Evolutionary conservation across 2,797 vertebrate genomes (phyloP).

Genomic region (Pseudochromis fuscus): DNA sequence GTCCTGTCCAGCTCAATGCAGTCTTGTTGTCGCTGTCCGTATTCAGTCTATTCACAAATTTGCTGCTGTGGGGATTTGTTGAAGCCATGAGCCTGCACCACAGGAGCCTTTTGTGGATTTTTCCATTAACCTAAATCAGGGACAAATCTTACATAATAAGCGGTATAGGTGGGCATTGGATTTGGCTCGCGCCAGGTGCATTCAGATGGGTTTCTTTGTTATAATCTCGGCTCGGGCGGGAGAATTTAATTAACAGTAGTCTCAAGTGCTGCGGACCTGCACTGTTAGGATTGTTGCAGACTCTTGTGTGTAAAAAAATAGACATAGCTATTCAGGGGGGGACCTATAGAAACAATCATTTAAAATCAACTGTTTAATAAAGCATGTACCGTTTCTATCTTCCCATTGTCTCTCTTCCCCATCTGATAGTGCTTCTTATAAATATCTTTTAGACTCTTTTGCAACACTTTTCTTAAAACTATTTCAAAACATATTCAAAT

Average conservation of each 20-base stretch:
- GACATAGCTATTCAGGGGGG: constrained; percentile 82
- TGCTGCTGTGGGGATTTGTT: constrained; percentile 30
- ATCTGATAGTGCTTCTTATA: constrained; percentile 79
- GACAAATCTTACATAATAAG: constrained; percentile 35
- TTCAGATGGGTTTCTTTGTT: constrained; percentile 49
- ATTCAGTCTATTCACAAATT: constrained; percentile 13
- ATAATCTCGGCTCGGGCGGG: constrained; percentile 56
- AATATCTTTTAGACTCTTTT: constrained; percentile 83
- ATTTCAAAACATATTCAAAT: constrained; percentile 84
- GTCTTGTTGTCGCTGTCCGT: constrained; percentile 16
- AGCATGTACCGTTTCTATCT: constrained; percentile 74
- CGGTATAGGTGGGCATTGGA: constrained; percentile 28
- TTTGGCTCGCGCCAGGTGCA: constrained; percentile 41
- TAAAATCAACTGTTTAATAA: constrained; percentile 77
- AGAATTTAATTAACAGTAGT: constrained; percentile 70
- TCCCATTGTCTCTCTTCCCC: constrained; percentile 23
- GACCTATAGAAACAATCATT: constrained; percentile 77
- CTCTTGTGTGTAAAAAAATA: constrained; percentile 86
- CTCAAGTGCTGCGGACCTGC: constrained; percentile 61
- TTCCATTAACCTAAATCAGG: constrained; percentile 32
- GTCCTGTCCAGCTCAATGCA: constrained; percentile 68
- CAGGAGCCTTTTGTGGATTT: constrained; percentile 29
- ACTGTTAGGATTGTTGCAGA: constrained; percentile 67
- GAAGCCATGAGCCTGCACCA: constrained; percentile 14
- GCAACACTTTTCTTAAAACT: constrained; percentile 83